phyloP scores from a whole-genome alignment of 2,888 invertebrate species.

The Nycteola revayana region DNA sequence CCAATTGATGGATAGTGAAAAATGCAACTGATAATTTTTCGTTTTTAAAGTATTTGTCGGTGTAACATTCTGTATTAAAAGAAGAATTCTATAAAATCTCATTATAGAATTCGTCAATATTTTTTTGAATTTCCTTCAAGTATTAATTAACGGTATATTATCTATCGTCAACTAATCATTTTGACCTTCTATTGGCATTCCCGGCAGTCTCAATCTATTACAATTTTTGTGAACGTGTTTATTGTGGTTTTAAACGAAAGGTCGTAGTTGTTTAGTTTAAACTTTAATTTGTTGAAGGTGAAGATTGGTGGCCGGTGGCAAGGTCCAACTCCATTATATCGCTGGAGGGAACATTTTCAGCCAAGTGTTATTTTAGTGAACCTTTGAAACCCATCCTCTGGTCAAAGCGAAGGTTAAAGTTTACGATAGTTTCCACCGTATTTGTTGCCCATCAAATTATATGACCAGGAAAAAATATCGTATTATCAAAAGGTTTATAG shows the following conservation, averaged over 20 bases:
- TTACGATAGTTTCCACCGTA: slow-evolving; percentile 27
- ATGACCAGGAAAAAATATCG: too few relatives aligned
- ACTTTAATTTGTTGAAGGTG: slow-evolving; percentile 56
- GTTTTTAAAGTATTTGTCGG: too few relatives aligned
- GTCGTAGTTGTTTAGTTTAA: slow-evolving; percentile 47
- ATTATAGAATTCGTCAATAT: too few relatives aligned
- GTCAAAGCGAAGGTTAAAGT: slow-evolving; percentile 39
- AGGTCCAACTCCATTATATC: slow-evolving; percentile 42
- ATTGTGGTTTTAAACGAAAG: slow-evolving; percentile 54
- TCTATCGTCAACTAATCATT: neutral
- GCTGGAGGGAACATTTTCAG: slow-evolving; percentile 5
- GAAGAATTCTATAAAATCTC: too few relatives aligned
- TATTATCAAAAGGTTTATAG: too few relatives aligned
- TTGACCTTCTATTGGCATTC: slow-evolving; percentile 39
- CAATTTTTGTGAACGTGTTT: slow-evolving; percentile 47
- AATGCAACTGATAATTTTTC: too few relatives aligned
- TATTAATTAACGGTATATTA: too few relatives aligned
- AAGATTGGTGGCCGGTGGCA: slow-evolving; percentile 44
- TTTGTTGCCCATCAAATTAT: too few relatives aligned
- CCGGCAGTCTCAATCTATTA: slow-evolving; percentile 48
- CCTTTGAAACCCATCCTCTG: slow-evolving; percentile 24
- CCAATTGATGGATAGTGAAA: too few relatives aligned
- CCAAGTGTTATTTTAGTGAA: slow-evolving; percentile 29
- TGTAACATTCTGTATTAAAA: too few relatives aligned
- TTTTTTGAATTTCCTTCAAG: too few relatives aligned